Evolutionary conservation across 2,113 vertebrate species (phyloP).

Genomic region (Paramisgurnus dabryanus): DNA sequence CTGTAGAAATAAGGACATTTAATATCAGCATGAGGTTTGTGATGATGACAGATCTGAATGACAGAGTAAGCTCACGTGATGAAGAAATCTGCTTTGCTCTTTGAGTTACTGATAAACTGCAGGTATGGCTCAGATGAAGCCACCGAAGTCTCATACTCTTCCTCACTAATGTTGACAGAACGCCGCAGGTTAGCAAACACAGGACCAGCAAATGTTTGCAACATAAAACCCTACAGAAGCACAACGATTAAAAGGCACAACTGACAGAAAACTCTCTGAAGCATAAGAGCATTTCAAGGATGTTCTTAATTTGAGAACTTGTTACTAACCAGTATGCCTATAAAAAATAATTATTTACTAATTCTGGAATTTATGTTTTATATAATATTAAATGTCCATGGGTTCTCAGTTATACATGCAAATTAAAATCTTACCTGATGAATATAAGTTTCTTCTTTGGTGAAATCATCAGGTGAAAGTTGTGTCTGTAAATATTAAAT

Average conservation of each 20-base stretch:
- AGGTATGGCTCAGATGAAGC: conserved; percentile 77
- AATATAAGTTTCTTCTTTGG: neutral
- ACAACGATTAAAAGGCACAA: neutral
- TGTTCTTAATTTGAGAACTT: too few species aligned
- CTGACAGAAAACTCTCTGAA: too few species aligned
- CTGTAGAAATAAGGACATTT: conserved; percentile 60
- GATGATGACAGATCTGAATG: conserved; percentile 11
- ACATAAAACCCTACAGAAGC: conserved; percentile 76
- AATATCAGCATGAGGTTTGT: neutral
- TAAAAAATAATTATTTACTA: too few species aligned
- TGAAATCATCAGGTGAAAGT: neutral
- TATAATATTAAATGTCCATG: too few species aligned
- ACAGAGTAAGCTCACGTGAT: conserved; percentile 77
- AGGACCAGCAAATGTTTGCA: conserved; percentile 80
- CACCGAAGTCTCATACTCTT: conserved; percentile 80
- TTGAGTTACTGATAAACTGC: conserved; percentile 91
- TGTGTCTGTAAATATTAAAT: neutral
- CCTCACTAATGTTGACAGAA: conserved; percentile 76
- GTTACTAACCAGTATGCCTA: too few species aligned
- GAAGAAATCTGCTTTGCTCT: conserved; percentile 89
- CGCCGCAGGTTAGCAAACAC: conserved; percentile 78
- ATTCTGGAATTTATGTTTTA: too few species aligned
- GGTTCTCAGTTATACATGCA: too few species aligned
- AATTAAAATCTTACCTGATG: neutral
- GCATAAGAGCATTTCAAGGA: too few species aligned